phyloP scores from a whole-genome alignment of 2,888 invertebrate genomes.

The Morpho helenor region DNA sequence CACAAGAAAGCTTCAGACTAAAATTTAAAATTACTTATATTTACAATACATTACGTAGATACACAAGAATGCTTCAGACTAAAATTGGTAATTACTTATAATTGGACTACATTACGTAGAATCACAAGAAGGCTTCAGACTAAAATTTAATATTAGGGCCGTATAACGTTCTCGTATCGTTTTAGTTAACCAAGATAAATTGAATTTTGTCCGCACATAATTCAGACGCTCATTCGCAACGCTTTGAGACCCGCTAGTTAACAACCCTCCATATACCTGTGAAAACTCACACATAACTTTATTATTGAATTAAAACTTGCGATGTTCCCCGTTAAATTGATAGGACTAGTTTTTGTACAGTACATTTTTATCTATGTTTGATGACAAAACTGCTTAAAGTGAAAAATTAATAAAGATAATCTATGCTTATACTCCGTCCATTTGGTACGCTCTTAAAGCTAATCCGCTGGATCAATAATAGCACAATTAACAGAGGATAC shows the following conservation, averaged over 20 bases:
- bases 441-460: too few relatives aligned
- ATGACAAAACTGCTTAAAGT: too few relatives aligned
- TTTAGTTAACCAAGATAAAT: constrained; percentile 20
- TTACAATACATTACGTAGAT: too few relatives aligned
- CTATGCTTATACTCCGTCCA: too few relatives aligned
- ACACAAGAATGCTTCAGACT: background rate
- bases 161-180: constrained; percentile 10
- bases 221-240: constrained; percentile 10
- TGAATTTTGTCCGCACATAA: constrained; percentile 19
- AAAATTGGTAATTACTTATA: too few relatives aligned
- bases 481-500: too few relatives aligned
- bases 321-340: background rate
- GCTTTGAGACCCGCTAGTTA: constrained; percentile 9
- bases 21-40: constrained; percentile 14
- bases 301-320: constrained; percentile 20
- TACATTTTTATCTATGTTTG: too few relatives aligned
- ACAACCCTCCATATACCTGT: constrained; percentile 17
- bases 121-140: background rate
- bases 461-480: too few relatives aligned
- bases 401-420: too few relatives aligned
- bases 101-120: too few relatives aligned
- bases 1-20: background rate
- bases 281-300: constrained; percentile 23
- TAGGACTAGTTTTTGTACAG: too few relatives aligned
- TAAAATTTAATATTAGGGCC: constrained; percentile 12